Evolutionary conservation across 2,888 invertebrate species (phyloP), one percentile per base, ranked within the genome.

Genomic region (Thymelicus sylvestris): DNA sequence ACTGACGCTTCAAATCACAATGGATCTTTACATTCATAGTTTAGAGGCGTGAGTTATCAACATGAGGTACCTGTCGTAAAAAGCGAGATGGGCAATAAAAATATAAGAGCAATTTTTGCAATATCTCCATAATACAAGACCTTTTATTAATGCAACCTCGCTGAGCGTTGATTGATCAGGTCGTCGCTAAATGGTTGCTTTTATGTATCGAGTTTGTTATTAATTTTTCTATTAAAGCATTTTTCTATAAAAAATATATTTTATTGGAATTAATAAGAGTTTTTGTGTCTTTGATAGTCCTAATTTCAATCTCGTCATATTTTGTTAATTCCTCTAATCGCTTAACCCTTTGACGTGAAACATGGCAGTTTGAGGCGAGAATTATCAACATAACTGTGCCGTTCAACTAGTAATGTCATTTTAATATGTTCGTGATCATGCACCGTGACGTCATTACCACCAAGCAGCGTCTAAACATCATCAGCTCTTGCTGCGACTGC

Each of bases 361-460:
- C 65, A 6, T 19, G n/a, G 39, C 15, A 31, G 38, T 64, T 39
- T 31, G 73, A 87, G 85, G 89, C 86, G 90, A 89, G 86, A 91
- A 90, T 84, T 86, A 86, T 86, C 70, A 75, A 77, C 82, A 82
- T 89, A 90, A 88, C 89, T 84, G 89, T 90, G 86, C 83, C 78
- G 79, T 83, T 83, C 80, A 80, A 81, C 81, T 83, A 86, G 89
- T 92, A 92, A 93, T 93, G 92, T 91, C 85, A 90, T 93, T 93
- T 93, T 93, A 93, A 93, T 92, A 90, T 78, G 82, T 82, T 80
- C 77, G 79, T 78, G 81, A 78, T 84, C 86, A 87, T 83, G 74
- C 73, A 90, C 83, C 93, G 86, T 91, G 91, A 91, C 92, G 90
- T 91, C 91, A 91, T 92, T 91, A 92, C 81, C 85, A 80, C 82